Conservation (phyloP, 2,113 vertebrate genomes). For the Erythrolamprus reginae region DNA sequence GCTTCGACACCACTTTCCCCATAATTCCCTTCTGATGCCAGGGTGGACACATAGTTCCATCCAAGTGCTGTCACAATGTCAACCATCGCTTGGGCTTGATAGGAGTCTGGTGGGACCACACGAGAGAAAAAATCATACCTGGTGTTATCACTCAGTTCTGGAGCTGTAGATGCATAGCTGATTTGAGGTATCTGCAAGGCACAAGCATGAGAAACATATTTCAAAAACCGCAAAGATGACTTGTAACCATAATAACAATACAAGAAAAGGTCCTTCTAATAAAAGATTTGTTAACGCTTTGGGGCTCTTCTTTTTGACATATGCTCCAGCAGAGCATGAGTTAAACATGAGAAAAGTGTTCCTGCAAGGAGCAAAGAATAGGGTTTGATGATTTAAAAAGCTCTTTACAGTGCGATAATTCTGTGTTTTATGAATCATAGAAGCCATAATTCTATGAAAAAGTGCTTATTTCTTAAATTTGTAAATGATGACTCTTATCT, state of each 20-base stretch:
- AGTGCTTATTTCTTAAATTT: slow-evolving; percentile 12
- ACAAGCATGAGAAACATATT: slow-evolving; percentile 21
- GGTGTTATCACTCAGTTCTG: slow-evolving; percentile 95
- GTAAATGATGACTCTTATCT: slow-evolving; percentile 13
- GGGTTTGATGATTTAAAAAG: background rate
- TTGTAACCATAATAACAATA: background rate
- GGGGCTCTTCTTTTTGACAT: background rate
- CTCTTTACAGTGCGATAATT: background rate
- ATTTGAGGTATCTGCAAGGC: slow-evolving; percentile 93
- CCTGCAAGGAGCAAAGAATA: background rate
- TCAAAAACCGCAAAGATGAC: background rate
- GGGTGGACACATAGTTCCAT: slow-evolving; percentile 95
- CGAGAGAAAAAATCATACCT: slow-evolving; percentile 98
- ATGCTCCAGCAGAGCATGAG: background rate
- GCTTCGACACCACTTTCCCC: slow-evolving; percentile 96
- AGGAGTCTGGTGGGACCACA: slow-evolving; percentile 94
- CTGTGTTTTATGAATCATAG: background rate
- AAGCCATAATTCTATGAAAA: background rate
- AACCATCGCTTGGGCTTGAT: slow-evolving; percentile 98
- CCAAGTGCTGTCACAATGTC: slow-evolving; percentile 93
- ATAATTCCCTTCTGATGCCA: slow-evolving; percentile 96
- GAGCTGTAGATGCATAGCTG: slow-evolving; percentile 98
- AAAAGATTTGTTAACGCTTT: background rate
- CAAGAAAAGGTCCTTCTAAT: slow-evolving; percentile 12
- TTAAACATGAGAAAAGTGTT: background rate